phyloP scores from a whole-genome alignment of 2,113 vertebrate species.

The Engraulis encrasicolus region DNA sequence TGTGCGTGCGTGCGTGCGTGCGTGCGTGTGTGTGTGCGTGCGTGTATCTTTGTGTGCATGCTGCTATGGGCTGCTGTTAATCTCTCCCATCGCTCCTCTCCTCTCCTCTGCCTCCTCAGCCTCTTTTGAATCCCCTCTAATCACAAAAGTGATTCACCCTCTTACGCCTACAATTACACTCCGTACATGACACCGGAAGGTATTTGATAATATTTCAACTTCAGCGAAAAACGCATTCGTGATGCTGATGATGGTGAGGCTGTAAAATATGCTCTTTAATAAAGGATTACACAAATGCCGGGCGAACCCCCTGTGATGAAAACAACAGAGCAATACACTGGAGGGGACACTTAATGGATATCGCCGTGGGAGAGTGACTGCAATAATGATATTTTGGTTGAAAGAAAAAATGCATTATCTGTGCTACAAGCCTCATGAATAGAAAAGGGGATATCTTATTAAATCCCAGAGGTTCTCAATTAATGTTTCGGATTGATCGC shows the following conservation, averaged over 20 bases:
- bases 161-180: conserved; percentile 83
- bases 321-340: background rate
- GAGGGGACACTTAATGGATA: background rate
- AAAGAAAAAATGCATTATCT: conserved; percentile 16
- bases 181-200: conserved; percentile 16
- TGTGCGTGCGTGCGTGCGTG: too few species aligned
- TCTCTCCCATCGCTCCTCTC: conserved; percentile 84
- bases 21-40: too few species aligned
- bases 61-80: too few species aligned
- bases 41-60: too few species aligned
- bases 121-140: conserved; percentile 77
- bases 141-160: conserved; percentile 82
- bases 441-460: background rate
- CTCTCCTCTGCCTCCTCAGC: too few species aligned
- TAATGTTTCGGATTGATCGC: conserved; percentile 7
- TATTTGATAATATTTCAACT: conserved; percentile 32
- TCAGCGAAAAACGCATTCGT: background rate
- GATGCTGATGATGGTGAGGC: background rate
- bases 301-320: background rate
- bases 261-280: conserved; percentile 37
- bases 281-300: conserved; percentile 13
- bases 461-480: conserved; percentile 15
- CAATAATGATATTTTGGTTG: conserved; percentile 17
- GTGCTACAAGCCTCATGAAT: background rate
- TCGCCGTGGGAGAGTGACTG: background rate